Base-by-base conservation (phyloP, 2,113 vertebrate species). In the Aphelocoma coerulescens region DNA sequence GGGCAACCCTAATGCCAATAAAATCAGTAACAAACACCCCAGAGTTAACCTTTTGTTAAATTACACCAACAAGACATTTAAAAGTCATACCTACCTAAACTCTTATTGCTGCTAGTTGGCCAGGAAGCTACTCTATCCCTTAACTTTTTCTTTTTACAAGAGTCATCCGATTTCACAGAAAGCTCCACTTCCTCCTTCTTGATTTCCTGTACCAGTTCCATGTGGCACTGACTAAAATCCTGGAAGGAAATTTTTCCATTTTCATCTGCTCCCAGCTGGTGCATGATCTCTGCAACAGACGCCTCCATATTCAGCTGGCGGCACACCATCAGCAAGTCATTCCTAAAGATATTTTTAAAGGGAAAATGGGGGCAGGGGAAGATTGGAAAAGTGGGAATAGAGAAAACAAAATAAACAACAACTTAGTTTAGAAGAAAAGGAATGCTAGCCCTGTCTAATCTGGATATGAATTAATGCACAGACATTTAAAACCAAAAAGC, bases 321-420 rank as follows among this genome's bases (percentile, higher is more conserved):
- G 83, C 98, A 99, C 63, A 98, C 97, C 98, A 99, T 99, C 91
- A 98, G 94, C 95, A 99, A 97, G 93, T 98, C 98, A 92, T 99
- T 99, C 97, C 98, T 99, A 75, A 35, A 89, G 71, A 93, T 76
- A 75, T 57, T 89, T 90, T 92, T 44, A 95, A 66, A 84, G 22
- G 71, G 78, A 76, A 88, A 83, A 83, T 20, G 4, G 11, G 43
- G 55, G 28, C 30, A 88, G 61, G 48, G 46, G 20, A 78, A 78
- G 52, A 61, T 82, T 63, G 81, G 63, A 88, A 79, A 90, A 88
- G 61, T 33, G 46, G 67, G 49, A 88, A 92, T 13, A 61, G 49
- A 94, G 37, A 85, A 85, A n/a, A 78, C 65, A 94, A 89, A 93
- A 65, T 18, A 52, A 28, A 13, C 15, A 77, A 58, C 19, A 93